Percentiles rank a stretch among this genome's conserved stretches.
Evolutionary conservation across 2,797 vertebrate species (phyloP).

Genomic region (Aplochiton taeniatus): DNA sequence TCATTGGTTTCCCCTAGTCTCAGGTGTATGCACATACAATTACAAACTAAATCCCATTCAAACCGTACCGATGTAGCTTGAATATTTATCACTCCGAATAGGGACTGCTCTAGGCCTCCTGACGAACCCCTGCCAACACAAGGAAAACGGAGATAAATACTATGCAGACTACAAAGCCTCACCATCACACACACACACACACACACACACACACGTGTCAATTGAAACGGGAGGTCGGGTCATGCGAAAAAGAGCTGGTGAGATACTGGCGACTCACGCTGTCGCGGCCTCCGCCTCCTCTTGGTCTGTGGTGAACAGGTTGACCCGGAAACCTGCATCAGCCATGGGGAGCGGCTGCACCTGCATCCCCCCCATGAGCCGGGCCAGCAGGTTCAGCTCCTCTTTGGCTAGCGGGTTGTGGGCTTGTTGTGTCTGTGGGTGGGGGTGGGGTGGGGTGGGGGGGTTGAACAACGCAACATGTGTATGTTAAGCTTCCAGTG

Average conservation of each 20-base stretch:
- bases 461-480: background rate
- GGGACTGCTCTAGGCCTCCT: constrained; percentile 65
- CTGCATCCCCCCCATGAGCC: constrained; percentile 86
- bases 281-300: constrained; percentile 77
- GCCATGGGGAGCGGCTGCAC: constrained; percentile 57
- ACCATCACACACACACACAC: no score
- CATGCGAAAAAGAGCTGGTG: no score
- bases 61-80: constrained; percentile 81
- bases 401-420: constrained; percentile 91
- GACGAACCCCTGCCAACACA: constrained; percentile 69
- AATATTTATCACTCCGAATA: constrained; percentile 82
- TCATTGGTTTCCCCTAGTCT: no score
- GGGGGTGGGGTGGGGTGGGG: background rate
- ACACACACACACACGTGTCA: no score
- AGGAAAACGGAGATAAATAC: no score
- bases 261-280: constrained; percentile 65
- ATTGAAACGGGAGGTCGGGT: no score
- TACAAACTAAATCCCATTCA: background rate
- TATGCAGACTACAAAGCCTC: no score
- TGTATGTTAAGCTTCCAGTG: background rate
- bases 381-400: constrained; percentile 91
- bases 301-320: constrained; percentile 81
- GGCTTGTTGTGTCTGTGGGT: constrained; percentile 67
- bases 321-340: constrained; percentile 79
- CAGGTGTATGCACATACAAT: no score